Conservation (phyloP, 2,888 invertebrate species). For the Noctua janthe region DNA sequence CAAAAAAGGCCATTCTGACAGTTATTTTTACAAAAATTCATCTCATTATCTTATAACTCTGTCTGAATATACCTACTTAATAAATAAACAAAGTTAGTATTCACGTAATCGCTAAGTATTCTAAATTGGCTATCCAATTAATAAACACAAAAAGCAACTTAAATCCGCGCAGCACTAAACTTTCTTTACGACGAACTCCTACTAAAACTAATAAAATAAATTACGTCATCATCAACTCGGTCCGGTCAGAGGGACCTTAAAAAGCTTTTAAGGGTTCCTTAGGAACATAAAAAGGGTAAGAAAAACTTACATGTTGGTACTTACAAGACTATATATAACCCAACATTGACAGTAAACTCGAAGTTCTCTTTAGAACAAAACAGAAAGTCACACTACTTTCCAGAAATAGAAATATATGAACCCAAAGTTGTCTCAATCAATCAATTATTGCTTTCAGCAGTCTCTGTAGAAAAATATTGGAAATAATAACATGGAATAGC, state of each 20-base stretch:
- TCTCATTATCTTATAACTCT: background rate
- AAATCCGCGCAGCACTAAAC: slow-evolving; percentile 61
- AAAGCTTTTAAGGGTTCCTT: slow-evolving; percentile 74
- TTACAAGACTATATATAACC: slow-evolving; percentile 22
- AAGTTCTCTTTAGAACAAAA: slow-evolving; percentile 41
- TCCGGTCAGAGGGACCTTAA: slow-evolving; percentile 70
- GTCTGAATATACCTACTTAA: background rate
- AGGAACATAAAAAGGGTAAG: slow-evolving; percentile 58
- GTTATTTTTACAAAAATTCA: background rate
- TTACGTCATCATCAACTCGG: slow-evolving; percentile 71
- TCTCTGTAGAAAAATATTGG: background rate
- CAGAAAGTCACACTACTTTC: slow-evolving; percentile 15
- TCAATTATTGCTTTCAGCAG: slow-evolving; percentile 35
- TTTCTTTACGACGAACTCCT: slow-evolving; percentile 69
- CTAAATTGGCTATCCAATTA: slow-evolving; percentile 42
- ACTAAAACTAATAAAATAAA: slow-evolving; percentile 76
- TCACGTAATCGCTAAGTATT: background rate
- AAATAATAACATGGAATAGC: background rate
- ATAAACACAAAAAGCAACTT: slow-evolving; percentile 60
- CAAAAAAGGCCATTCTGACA: background rate
- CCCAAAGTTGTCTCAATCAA: slow-evolving; percentile 27
- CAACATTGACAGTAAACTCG: slow-evolving; percentile 31
- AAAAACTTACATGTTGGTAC: slow-evolving; percentile 41
- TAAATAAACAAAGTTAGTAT: slow-evolving; percentile 3
- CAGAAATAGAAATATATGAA: slow-evolving; percentile 37